Conservation (phyloP, 2,797 vertebrate genomes). For the Cyprinella venusta region DNA sequence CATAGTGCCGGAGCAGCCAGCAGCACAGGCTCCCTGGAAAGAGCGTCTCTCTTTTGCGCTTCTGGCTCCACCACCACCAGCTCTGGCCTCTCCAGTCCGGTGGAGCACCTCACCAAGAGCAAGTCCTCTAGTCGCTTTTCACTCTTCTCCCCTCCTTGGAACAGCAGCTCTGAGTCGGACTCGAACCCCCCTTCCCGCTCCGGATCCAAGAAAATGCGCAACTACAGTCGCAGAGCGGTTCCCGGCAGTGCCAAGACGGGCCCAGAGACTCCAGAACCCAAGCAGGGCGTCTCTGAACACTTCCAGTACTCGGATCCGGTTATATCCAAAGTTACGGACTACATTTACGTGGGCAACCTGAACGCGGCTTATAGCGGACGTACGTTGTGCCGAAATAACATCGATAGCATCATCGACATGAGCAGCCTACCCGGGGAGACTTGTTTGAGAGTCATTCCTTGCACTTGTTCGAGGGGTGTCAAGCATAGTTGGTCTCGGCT, state of each 20-base stretch:
- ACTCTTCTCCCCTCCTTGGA: constrained; percentile 75
- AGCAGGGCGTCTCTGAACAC: constrained; percentile 61
- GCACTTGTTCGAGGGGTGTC: constrained; percentile 77
- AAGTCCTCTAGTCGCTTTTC: constrained; percentile 80
- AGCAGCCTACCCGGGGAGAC: constrained; percentile 77
- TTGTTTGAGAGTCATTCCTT: constrained; percentile 78
- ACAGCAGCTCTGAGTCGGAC: constrained; percentile 79
- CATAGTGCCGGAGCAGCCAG: constrained; percentile 76
- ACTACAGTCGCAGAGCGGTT: constrained; percentile 71
- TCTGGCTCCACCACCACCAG: constrained; percentile 66
- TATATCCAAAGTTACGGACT: constrained; percentile 79
- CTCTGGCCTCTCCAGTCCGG: constrained; percentile 72
- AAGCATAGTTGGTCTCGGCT: constrained; percentile 85
- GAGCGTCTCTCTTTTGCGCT: constrained; percentile 78
- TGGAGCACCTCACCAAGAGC: constrained; percentile 73
- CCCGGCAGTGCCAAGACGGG: constrained; percentile 35
- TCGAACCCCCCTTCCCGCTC: constrained; percentile 75
- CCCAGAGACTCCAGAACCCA: constrained; percentile 65
- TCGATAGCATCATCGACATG: constrained; percentile 81
- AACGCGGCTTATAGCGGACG: constrained; percentile 77
- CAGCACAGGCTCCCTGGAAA: constrained; percentile 76
- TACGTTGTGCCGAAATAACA: constrained; percentile 79
- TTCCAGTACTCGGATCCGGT: constrained; percentile 78
- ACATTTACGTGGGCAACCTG: constrained; percentile 82
- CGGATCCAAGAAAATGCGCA: constrained; percentile 77